A percentile compares a stretch with the other conserved stretches of the same genome.
phyloP scores from a whole-genome alignment of 2,797 vertebrate genomes.

The Odontamblyopus rebecca region DNA sequence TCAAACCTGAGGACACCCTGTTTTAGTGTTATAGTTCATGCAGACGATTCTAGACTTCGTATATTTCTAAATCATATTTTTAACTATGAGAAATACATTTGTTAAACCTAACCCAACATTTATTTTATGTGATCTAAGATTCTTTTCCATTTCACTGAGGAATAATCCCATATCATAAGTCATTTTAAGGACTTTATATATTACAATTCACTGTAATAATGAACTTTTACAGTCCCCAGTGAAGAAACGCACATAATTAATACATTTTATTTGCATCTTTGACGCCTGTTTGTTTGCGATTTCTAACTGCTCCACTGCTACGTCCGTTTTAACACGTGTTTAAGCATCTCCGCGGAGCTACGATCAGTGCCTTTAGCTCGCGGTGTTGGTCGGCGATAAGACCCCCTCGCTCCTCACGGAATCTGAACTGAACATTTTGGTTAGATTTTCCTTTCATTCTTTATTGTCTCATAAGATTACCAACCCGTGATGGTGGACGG shows the following conservation, averaged over 20 bases:
- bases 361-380: conserved; percentile 52
- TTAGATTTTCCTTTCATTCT: conserved; percentile 30
- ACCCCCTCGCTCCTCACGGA: conserved; percentile 24
- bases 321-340: conserved; percentile 25
- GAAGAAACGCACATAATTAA: background rate
- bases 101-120: too few relatives aligned
- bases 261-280: background rate
- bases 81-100: too few relatives aligned
- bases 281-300: conserved; percentile 12
- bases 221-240: background rate
- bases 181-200: background rate
- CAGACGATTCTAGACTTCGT: too few relatives aligned
- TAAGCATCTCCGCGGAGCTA: conserved; percentile 43
- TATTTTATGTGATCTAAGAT: too few relatives aligned
- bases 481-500: conserved; percentile 33
- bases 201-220: background rate
- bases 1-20: too few relatives aligned
- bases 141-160: too few relatives aligned
- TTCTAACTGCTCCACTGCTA: conserved; percentile 2
- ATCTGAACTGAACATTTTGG: conserved; percentile 47
- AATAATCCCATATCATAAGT: background rate
- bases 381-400: conserved; percentile 67
- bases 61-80: too few relatives aligned
- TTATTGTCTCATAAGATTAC: conserved; percentile 77
- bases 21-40: too few relatives aligned